Evolutionary conservation across 2,113 vertebrate genomes (phyloP).

Genomic region (Thinocorus orbignyianus): DNA sequence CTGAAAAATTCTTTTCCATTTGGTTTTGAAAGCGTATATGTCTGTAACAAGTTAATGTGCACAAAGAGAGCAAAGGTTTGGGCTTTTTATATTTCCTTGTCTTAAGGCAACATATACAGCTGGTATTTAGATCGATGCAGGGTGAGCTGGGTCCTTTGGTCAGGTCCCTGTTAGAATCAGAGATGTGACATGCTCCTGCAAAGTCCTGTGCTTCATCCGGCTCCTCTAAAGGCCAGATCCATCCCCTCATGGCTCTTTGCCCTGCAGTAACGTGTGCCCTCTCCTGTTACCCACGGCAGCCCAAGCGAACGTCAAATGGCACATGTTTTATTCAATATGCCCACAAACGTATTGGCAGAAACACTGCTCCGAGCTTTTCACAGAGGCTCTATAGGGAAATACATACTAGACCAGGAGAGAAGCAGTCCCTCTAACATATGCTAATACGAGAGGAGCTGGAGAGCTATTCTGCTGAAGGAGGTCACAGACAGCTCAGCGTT

Average conservation of each 20-base stretch:
- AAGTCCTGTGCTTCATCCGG: not conserved
- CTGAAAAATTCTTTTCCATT: not conserved
- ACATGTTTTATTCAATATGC: slow-evolving; percentile 19
- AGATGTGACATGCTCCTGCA: rapidly evolving
- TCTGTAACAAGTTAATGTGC: not conserved
- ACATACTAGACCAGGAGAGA: not conserved
- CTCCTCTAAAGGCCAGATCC: not conserved
- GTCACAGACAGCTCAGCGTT: not conserved
- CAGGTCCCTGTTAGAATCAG: not conserved
- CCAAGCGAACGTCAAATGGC: not conserved
- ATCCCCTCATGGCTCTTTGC: not conserved
- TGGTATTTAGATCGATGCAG: not conserved
- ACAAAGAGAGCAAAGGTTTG: not conserved
- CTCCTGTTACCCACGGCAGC: not conserved
- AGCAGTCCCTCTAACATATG: not conserved
- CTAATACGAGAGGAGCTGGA: not conserved
- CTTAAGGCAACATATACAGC: not conserved
- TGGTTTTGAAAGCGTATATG: not conserved
- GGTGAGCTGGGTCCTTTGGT: not conserved
- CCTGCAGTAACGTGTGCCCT: not conserved
- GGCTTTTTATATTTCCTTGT: not conserved
- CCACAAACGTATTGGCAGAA: not conserved
- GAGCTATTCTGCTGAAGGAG: not conserved
- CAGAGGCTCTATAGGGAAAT: slow-evolving; percentile 12
- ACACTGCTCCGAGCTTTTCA: not conserved